Conservation (phyloP, 2,797 vertebrate species). For the Hoplostethus mediterraneus region DNA sequence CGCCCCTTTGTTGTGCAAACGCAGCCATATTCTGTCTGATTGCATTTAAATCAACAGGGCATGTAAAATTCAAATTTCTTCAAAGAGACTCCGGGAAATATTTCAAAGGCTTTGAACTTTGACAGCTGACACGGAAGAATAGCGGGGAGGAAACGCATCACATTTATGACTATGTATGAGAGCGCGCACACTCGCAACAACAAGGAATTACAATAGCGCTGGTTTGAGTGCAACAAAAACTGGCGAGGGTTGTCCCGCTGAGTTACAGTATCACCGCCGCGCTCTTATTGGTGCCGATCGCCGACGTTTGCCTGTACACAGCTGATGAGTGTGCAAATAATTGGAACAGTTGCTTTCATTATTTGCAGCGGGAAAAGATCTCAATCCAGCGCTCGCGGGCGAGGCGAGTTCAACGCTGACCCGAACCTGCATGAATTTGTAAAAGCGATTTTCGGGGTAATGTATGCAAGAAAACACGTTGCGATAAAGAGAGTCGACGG, state of each 20-base stretch:
- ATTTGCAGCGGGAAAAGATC: neutral
- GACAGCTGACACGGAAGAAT: slow-evolving; percentile 80
- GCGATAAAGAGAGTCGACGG: slow-evolving; percentile 12
- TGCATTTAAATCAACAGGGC: slow-evolving; percentile 79
- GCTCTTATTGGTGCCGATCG: neutral
- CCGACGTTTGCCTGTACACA: neutral
- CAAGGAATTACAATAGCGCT: slow-evolving; percentile 56
- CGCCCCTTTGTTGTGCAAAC: slow-evolving; percentile 75
- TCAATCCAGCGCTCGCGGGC: neutral
- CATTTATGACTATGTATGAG: slow-evolving; percentile 80
- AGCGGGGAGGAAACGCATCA: slow-evolving; percentile 68
- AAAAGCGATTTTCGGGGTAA: neutral
- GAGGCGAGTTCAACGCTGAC: neutral
- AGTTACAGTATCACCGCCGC: neutral
- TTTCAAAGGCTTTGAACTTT: slow-evolving; percentile 84
- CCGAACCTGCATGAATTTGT: neutral
- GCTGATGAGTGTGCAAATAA: neutral
- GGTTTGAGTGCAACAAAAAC: slow-evolving; percentile 12
- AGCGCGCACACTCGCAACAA: slow-evolving; percentile 51
- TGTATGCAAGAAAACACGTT: neutral
- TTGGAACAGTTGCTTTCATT: neutral
- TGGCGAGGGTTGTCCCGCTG: neutral
- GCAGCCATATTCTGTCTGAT: slow-evolving; percentile 76
- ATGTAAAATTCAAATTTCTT: slow-evolving; percentile 79
- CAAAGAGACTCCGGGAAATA: slow-evolving; percentile 78